Evolutionary conservation across 2,797 vertebrate genomes (phyloP).

Genomic region (Pelochelys cantorii): DNA sequence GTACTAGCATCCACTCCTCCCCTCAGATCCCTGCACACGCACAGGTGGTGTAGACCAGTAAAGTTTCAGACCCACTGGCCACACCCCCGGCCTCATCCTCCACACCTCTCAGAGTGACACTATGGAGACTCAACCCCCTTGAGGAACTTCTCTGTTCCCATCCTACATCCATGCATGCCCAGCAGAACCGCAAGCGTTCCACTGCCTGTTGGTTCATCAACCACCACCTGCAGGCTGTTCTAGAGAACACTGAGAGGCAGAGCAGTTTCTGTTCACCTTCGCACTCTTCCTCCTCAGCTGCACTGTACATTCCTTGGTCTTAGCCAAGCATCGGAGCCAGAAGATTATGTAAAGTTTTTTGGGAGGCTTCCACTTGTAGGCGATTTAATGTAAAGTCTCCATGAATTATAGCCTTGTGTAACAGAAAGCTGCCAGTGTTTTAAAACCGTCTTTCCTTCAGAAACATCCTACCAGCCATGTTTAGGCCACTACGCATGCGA

Average conservation of each 20-base stretch:
- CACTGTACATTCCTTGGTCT: neutral
- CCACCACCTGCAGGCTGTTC: neutral
- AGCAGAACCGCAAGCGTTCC: neutral
- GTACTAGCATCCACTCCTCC: neutral
- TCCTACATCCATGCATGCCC: too few relatives aligned
- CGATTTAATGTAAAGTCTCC: neutral
- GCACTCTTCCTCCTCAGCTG: neutral
- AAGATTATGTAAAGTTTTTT: neutral
- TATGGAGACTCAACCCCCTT: neutral
- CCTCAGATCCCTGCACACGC: neutral
- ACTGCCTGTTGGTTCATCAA: neutral
- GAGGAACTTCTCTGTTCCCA: neutral
- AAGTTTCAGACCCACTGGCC: neutral
- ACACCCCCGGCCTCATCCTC: neutral
- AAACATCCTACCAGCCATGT: accelerated
- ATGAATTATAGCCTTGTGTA: neutral
- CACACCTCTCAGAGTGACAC: neutral
- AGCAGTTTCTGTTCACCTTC: neutral
- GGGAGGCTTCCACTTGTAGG: neutral
- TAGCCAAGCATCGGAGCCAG: neutral
- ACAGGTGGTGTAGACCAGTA: neutral
- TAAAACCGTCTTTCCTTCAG: neutral
- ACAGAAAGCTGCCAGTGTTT: neutral
- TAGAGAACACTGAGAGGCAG: accelerated
- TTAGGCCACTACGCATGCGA: accelerated